Base-by-base conservation (phyloP, 2,888 invertebrate genomes). In the Portevinia maculata region DNA sequence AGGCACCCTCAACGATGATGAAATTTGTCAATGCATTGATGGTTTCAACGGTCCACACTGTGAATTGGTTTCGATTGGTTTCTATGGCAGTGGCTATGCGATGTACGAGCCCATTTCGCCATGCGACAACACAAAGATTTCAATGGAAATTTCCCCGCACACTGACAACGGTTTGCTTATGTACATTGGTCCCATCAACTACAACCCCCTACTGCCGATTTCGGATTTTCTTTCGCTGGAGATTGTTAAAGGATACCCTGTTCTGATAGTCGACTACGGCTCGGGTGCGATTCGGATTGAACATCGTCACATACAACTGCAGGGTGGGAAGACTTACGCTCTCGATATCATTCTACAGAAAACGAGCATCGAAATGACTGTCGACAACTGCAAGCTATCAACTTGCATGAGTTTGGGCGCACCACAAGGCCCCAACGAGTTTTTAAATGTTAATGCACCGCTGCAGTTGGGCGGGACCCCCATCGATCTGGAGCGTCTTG, bases 151-250 rank as follows among this genome's bases (percentile, higher is more conserved):
- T 86, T 93, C 94, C 41, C 95, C 99, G 0, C 93, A 94, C 86
- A 92, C 92, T 24, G 93, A 94, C 46, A 94, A 96, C 90, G 98
- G 97, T 2, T 92, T 99, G 8, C 93, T 99, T 39, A 95, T 99
- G 91, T 99, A 98, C 89, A 92, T 96, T 88, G 99, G 99, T 0
- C 99, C 99, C 0, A 90, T 95, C 87, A 92, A 90, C 81, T 92
- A 92, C 85, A 94, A 94, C 88, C 92, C 93, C 0, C 90, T 93
- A 52, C 89, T 94, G 65, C 92, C 93, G 71, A 92, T 95, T 13
- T 93, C 92, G 91, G 99, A 99, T 92, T 99, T 98, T 90, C 94
- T 99, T 92, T 94, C 98, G 0, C 90, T 99, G 84, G 97, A 98
- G 89, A 91, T 99, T 50, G 92, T 93, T 6, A 93, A 95, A 39